Conservation (phyloP, 2,888 invertebrate genomes). For the Bursaphelenchus okinawaensis region DNA sequence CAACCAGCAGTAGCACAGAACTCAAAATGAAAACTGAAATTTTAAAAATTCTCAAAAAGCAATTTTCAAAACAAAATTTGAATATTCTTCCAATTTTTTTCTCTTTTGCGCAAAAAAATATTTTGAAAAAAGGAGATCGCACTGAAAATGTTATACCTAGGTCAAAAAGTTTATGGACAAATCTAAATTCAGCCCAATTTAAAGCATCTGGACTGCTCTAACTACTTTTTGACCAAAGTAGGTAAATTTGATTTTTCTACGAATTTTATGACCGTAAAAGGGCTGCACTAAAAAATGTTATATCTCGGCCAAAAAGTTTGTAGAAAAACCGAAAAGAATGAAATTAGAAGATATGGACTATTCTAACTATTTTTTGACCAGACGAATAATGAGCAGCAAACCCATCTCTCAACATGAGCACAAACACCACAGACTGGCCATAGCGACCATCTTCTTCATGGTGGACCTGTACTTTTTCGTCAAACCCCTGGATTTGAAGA, state of each 20-base stretch:
- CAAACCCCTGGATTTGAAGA: slow-evolving; percentile 43
- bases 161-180: too few species aligned
- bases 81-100: too few species aligned
- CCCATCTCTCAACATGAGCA: slow-evolving; percentile 41
- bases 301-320: slow-evolving; percentile 82
- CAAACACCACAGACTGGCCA: slow-evolving; percentile 59
- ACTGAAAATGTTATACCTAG: too few species aligned
- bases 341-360: slow-evolving; percentile 93
- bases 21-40: too few species aligned
- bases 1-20: too few species aligned
- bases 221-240: not conserved
- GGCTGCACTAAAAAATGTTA: slow-evolving; percentile 62
- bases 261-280: not conserved
- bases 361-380: slow-evolving; percentile 91
- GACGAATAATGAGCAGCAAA: slow-evolving; percentile 73
- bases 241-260: not conserved
- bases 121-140: too few species aligned
- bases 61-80: too few species aligned
- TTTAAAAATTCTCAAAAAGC: too few species aligned
- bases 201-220: too few species aligned
- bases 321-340: slow-evolving; percentile 86
- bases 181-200: too few species aligned
- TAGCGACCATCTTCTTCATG: slow-evolving; percentile 55
- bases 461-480: slow-evolving; percentile 55
- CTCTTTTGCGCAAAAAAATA: too few species aligned